Percentiles rank a stretch among this genome's conserved stretches.
Evolutionary conservation across 2,888 invertebrate species (phyloP).

Genomic region (Dolomedes plantarius): DNA sequence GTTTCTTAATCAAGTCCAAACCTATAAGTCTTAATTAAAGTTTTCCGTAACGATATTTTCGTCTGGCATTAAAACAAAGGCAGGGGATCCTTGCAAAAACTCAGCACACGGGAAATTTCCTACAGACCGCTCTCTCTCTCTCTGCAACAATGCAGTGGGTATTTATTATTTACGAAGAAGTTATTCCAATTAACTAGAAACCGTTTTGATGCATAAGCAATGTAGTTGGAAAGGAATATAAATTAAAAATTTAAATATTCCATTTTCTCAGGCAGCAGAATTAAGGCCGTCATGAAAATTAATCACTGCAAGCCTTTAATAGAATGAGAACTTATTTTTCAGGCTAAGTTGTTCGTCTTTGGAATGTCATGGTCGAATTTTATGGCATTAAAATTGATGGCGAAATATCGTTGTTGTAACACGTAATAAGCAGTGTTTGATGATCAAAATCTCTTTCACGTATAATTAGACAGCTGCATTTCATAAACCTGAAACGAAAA

Average conservation of each 20-base stretch:
- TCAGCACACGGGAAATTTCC: neutral
- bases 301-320: constrained; percentile 36
- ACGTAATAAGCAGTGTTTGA: neutral
- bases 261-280: constrained; percentile 32
- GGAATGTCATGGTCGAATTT: neutral
- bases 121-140: neutral
- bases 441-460: neutral
- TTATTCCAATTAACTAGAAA: constrained; percentile 48
- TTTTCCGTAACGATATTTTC: neutral
- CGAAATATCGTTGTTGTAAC: neutral
- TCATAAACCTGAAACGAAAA: neutral
- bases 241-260: constrained; percentile 61
- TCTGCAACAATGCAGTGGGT: neutral
- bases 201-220: constrained; percentile 20
- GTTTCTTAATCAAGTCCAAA: neutral
- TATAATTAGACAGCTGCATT: neutral
- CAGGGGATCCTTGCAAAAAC: neutral
- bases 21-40: constrained; percentile 7
- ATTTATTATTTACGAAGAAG: constrained; percentile 37
- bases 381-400: neutral
- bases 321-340: constrained; percentile 20
- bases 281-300: constrained; percentile 35
- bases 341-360: constrained; percentile 15
- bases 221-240: constrained; percentile 27
- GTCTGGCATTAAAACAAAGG: neutral